Conservation (phyloP, 2,888 invertebrate genomes). For the Nephrotoma guestfalica region DNA sequence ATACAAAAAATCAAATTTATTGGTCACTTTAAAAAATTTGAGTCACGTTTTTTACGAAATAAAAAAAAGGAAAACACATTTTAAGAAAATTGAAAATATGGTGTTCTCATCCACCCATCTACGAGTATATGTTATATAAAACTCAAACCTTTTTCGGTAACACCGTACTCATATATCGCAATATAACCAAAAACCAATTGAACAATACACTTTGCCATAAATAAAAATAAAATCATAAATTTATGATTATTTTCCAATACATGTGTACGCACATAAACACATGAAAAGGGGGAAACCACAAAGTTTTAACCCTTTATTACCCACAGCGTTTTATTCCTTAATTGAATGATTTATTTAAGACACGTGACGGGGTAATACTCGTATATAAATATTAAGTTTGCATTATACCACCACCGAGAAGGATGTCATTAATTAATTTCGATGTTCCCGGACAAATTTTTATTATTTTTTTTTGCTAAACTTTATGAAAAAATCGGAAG, state of each 20-base stretch:
- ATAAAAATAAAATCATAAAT: neutral
- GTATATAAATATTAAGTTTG: neutral
- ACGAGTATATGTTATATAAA: neutral
- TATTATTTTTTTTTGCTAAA: neutral
- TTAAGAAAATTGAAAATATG: neutral
- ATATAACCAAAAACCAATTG: neutral
- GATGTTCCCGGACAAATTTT: neutral
- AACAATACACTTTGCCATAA: neutral
- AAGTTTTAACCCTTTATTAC: neutral
- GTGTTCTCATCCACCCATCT: neutral
- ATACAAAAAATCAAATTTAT: slow-evolving; percentile 3
- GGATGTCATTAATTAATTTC: neutral
- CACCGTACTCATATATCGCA: neutral
- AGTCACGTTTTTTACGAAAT: slow-evolving; percentile 2
- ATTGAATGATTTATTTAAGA: neutral
- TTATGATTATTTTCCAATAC: neutral
- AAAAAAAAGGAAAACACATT: neutral
- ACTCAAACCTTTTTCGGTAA: neutral
- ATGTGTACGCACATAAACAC: neutral
- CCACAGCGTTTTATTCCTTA: neutral
- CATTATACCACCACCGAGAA: neutral
- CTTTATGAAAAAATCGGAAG: neutral
- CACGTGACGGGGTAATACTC: neutral
- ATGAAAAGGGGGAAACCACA: neutral
- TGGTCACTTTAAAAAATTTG: slow-evolving; percentile 5